Evolutionary conservation across 2,113 vertebrate species (phyloP).

Genomic region (Ranitomeya variabilis): DNA sequence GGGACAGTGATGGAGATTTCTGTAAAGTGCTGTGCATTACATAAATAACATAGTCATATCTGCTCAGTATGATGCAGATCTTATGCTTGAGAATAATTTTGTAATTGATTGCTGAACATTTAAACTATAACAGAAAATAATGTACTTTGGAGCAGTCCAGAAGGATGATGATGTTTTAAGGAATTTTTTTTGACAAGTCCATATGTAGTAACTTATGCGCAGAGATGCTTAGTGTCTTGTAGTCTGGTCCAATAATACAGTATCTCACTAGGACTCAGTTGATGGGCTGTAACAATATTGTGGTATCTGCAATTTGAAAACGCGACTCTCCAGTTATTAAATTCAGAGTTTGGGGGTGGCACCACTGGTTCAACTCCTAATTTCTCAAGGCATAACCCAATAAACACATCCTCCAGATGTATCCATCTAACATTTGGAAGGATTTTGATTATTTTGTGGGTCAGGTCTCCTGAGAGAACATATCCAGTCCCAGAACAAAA

Average conservation of each 20-base stretch:
- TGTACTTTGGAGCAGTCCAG: no score
- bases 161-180: no score
- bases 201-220: not conserved
- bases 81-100: no score
- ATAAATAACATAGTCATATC: no score
- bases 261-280: not conserved
- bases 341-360: constrained; percentile 89
- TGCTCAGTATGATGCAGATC: no score
- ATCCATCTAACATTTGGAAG: constrained; percentile 83
- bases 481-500: constrained; percentile 99
- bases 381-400: constrained; percentile 91
- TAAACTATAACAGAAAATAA: no score
- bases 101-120: no score
- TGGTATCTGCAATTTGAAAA: constrained; percentile 94
- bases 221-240: not conserved
- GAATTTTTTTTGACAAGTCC: not conserved
- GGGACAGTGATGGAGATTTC: no score
- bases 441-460: constrained; percentile 84
- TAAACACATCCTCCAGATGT: constrained; percentile 94
- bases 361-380: constrained; percentile 85
- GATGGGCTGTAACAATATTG: not conserved
- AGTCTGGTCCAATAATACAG: not conserved
- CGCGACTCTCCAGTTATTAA: constrained; percentile 95
- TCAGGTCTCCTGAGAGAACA: constrained; percentile 92
- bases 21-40: no score